Conservation (phyloP, 2,888 invertebrate genomes). For the Poecilobothrus nobilitatus region DNA sequence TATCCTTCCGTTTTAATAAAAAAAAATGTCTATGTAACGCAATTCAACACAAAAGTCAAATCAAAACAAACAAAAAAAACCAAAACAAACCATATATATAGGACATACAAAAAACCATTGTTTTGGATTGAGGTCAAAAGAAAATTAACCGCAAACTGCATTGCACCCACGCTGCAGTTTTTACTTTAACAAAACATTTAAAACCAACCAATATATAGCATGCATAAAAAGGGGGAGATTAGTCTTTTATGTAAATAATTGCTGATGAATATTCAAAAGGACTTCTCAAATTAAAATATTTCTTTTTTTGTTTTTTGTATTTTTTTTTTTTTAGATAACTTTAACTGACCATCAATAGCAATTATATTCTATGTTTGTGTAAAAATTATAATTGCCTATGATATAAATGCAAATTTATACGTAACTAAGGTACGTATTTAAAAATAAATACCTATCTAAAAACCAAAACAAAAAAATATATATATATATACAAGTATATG, state of each 20-base stretch:
- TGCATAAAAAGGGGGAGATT: neutral
- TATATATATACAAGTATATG: neutral
- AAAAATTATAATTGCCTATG: too few species aligned
- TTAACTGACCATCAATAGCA: neutral
- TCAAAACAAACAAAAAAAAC: neutral
- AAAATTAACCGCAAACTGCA: slow-evolving; percentile 19
- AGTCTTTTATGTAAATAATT: neutral
- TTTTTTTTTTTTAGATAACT: neutral
- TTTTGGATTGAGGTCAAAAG: slow-evolving; percentile 17
- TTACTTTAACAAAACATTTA: neutral
- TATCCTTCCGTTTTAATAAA: too few species aligned
- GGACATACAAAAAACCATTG: neutral
- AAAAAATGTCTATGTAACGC: neutral
- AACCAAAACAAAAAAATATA: too few species aligned
- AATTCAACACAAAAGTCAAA: neutral
- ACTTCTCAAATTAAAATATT: too few species aligned
- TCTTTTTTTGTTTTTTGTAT: too few species aligned
- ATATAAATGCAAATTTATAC: too few species aligned
- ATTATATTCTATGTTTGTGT: too few species aligned
- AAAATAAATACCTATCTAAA: too few species aligned
- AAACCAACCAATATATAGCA: neutral
- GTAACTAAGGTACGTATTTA: too few species aligned
- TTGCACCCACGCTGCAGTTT: slow-evolving; percentile 19
- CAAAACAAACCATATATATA: neutral
- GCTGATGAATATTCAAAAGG: neutral